These are phyloP conservation scores for Amphibalanus amphitrite DNA, from an alignment of 1,140 invertebrate genomes.

Conservation along the genomic window DNA sequence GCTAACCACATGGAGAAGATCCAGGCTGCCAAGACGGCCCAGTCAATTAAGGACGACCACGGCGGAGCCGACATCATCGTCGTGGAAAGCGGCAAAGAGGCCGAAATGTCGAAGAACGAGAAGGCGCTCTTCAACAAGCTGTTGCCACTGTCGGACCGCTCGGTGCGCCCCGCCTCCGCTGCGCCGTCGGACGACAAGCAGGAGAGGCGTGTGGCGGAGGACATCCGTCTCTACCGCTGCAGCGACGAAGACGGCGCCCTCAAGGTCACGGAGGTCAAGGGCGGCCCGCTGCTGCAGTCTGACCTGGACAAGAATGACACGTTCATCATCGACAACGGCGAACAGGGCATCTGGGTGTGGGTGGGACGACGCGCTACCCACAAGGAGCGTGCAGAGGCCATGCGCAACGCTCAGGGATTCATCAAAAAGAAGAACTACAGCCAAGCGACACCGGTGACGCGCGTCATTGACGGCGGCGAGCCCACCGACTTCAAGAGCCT, in stretches of 20 bases:
- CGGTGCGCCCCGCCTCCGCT: conserved; percentile 19
- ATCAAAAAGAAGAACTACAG: conserved; percentile 72
- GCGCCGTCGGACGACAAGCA: conserved; percentile 22
- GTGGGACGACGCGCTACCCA: conserved; percentile 51
- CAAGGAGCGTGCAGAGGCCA: conserved; percentile 53
- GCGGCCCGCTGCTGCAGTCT: conserved; percentile 53
- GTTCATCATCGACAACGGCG: conserved; percentile 69
- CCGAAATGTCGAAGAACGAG: conserved; percentile 42
- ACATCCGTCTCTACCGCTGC: conserved; percentile 48
- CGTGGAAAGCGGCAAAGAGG: conserved; percentile 71
- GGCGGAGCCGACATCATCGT: conserved; percentile 42
- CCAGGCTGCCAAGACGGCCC: conserved; percentile 33
- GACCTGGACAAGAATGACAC: conserved; percentile 66
- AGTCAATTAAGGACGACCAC: conserved; percentile 25
- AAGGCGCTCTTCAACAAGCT: conserved; percentile 45
- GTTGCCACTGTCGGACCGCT: conserved; percentile 41
- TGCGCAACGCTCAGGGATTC: conserved; percentile 72
- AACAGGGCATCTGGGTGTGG: conserved; percentile 76
- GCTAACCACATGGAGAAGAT: conserved; percentile 49
- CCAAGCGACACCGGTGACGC: conserved; percentile 49
- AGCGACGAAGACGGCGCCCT: conserved; percentile 51
- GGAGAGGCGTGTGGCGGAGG: conserved; percentile 16
- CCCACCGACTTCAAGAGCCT: conserved; percentile 69
- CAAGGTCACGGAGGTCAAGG: conserved; percentile 61
- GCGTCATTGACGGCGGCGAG: conserved; percentile 61